Evolutionary conservation across 2,797 vertebrate species (phyloP).

Genomic region (Rhinichthys osculus): DNA sequence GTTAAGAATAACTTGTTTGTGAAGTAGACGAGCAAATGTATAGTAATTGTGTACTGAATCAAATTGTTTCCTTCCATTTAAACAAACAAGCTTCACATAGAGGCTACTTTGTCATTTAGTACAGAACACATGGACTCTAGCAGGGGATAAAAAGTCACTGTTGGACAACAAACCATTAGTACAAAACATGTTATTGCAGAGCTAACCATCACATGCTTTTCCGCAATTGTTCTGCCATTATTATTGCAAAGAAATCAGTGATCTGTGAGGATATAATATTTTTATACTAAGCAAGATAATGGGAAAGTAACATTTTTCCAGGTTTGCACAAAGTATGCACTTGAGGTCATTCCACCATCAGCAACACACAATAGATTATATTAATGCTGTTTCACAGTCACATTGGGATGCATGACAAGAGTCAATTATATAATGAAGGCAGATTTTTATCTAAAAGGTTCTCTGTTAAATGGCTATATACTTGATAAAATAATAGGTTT

Average conservation of each 20-base stretch:
- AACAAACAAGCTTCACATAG: conserved; percentile 11
- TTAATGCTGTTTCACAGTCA: not conserved
- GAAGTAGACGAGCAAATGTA: not conserved
- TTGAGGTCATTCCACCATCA: not conserved
- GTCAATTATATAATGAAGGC: not conserved
- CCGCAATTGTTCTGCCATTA: conserved; percentile 54
- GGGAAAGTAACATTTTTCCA: conserved; percentile 58
- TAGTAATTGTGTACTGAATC: not conserved
- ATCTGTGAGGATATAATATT: conserved; percentile 34
- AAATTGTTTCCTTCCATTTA: not conserved
- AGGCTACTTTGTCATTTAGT: conserved; percentile 12
- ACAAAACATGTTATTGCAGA: conserved; percentile 29
- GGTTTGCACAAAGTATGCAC: conserved; percentile 29
- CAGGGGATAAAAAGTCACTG: not conserved
- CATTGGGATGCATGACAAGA: not conserved
- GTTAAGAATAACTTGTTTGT: conserved; percentile 2
- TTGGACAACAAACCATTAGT: conserved; percentile 32
- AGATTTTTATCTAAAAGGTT: not conserved
- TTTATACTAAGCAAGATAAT: conserved; percentile 34
- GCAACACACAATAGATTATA: not conserved
- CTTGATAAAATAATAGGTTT: not conserved
- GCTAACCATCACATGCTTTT: conserved; percentile 55
- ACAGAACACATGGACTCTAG: not conserved
- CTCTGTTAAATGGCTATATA: not conserved
- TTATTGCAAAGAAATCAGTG: conserved; percentile 59